These are phyloP conservation scores for Dendroctonus valens DNA, from an alignment of 1,140 invertebrate species.

Conservation along the genomic window DNA sequence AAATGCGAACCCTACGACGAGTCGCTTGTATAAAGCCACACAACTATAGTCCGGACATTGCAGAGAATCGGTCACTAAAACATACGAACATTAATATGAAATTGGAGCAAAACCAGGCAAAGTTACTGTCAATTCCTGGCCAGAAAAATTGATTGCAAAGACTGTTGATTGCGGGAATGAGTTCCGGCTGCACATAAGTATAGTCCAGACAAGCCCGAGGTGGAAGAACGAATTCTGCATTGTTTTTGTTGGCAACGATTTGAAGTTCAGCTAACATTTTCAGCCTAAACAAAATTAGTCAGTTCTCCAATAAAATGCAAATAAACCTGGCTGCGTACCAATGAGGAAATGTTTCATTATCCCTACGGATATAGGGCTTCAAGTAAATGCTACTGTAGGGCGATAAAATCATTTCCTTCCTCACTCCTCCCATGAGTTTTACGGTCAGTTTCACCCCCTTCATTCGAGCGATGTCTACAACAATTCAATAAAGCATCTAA, in stretches of 20 bases:
- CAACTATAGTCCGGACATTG: conserved; percentile 92
- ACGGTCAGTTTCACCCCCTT: conserved; percentile 49
- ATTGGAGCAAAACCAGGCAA: not conserved
- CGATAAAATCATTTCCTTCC: conserved; percentile 58
- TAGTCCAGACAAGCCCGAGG: conserved; percentile 67
- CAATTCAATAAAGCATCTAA: no score
- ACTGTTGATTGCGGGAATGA: conserved; percentile 83
- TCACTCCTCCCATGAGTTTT: conserved; percentile 55
- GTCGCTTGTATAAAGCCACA: conserved; percentile 79
- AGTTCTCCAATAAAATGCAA: not conserved
- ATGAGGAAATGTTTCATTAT: conserved; percentile 60
- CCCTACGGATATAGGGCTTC: conserved; percentile 76
- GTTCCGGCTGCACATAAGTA: conserved; percentile 82
- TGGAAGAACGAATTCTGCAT: conserved; percentile 52
- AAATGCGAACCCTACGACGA: conserved; percentile 86
- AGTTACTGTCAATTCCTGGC: conserved; percentile 84
- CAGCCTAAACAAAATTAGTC: conserved; percentile 45
- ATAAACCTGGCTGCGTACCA: conserved; percentile 52
- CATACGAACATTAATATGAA: conserved; percentile 30
- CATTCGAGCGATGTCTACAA: conserved; percentile 51
- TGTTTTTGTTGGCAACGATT: conserved; percentile 60
- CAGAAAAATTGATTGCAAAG: conserved; percentile 83
- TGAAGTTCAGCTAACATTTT: conserved; percentile 69
- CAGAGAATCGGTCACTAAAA: conserved; percentile 81
- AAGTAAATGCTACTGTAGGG: conserved; percentile 65